Evolutionary conservation across 2,113 vertebrate genomes (phyloP), one percentile per base, ranked within the genome.

Genomic region (Mustela nigripes): DNA sequence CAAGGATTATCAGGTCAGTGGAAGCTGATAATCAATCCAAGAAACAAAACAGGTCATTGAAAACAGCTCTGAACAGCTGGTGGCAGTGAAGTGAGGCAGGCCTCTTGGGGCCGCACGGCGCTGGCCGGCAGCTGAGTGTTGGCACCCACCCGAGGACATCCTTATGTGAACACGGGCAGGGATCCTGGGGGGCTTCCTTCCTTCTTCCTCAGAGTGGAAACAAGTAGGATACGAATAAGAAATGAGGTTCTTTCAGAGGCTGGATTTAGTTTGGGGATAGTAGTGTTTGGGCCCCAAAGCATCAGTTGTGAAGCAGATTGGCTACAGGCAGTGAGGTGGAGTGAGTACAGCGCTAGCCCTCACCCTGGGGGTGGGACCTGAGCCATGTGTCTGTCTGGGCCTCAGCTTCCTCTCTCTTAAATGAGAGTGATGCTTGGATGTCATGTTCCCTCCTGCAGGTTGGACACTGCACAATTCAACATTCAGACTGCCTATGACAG

Each of bases 1-100:
- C 15, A 95, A 62, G 96, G 88, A 42, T 42, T 4, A 42, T 94
- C 45, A 76, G 79, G 53, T 82, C 18, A 84, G 85, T 9, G 71
- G 81, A 88, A 31, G 56, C 76, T 7, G 63, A 60, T n/a, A 63
- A 80, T 81, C 42, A 58, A 69, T 16, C 28, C 76, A 80, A 91
- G 76, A 80, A 67, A 73, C 0, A 31, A 62, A 62, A 79, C 0
- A 31, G 0, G 50, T 22, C 84, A 50, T 24, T 81, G 39, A 16
- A 63, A 89, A 28, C 18, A 53, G 50, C 63, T 58, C 42, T 42
- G 10, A 33, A 36, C 36, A 71, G 36, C 83, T 21, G 65, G 48
- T 6, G 14, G 80, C 26, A 18, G 26, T 0, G 3, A 14, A 6
- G 53, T 0, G 11, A 53, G 53, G 16, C 24, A 1, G 42, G 60